Evolutionary conservation across 2,797 vertebrate genomes (phyloP).

Genomic region (Rhinoraja longicauda): DNA sequence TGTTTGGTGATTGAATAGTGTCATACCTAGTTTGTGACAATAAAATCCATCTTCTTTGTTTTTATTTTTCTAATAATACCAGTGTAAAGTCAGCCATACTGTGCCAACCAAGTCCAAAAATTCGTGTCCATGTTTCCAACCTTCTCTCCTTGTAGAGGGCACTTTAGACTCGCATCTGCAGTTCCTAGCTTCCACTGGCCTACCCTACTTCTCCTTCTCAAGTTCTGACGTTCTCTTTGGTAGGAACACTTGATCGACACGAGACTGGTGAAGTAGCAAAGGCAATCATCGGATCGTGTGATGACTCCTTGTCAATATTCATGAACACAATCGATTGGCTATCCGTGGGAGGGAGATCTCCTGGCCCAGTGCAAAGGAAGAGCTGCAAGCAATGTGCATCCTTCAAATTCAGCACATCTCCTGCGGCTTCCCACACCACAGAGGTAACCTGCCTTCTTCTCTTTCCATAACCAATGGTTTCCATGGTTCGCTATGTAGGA

Average conservation of each 20-base stretch:
- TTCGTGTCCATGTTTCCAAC: no score
- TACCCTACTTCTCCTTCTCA: no score
- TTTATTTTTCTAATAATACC: no score
- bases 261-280: conserved; percentile 63
- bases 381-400: conserved; percentile 47
- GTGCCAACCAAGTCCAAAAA: no score
- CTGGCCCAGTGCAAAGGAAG: conserved; percentile 43
- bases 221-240: neutral
- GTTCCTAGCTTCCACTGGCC: no score
- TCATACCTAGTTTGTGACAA: neutral
- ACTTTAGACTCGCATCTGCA: no score
- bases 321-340: conserved; percentile 47
- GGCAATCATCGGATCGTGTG: conserved; percentile 56
- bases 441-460: neutral
- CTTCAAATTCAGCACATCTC: conserved; percentile 44
- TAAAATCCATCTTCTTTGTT: neutral
- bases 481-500: no score
- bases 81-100: no score
- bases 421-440: conserved; percentile 41
- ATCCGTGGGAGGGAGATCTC: conserved; percentile 45
- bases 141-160: no score
- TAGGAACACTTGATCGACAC: conserved; percentile 61
- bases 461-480: neutral
- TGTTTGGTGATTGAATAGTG: neutral
- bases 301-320: conserved; percentile 54